Evolutionary conservation across 2,113 vertebrate genomes (phyloP).

Genomic region (Arizona elegans): DNA sequence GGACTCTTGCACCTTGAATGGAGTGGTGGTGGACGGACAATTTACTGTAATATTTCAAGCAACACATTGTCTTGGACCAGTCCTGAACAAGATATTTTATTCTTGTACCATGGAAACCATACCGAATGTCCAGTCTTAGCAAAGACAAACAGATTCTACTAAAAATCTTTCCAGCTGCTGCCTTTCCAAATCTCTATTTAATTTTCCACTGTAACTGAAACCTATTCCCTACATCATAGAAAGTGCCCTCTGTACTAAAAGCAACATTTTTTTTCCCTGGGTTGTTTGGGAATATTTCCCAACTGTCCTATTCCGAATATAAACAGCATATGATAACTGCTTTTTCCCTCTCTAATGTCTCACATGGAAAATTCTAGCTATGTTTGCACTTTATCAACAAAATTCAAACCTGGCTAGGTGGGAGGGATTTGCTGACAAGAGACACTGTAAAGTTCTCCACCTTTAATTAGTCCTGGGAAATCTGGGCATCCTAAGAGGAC

Average conservation of each 20-base stretch:
- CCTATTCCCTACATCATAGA: not conserved
- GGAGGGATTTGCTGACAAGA: slow-evolving; percentile 41
- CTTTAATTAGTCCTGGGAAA: slow-evolving; percentile 39
- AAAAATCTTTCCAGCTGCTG: not conserved
- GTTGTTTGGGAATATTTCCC: slow-evolving; percentile 24
- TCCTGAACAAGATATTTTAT: too few relatives aligned
- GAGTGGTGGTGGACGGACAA: not conserved
- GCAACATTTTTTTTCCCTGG: slow-evolving; percentile 4
- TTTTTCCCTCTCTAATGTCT: slow-evolving; percentile 26
- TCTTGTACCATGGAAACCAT: not conserved
- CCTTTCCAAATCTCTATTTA: slow-evolving; percentile 16
- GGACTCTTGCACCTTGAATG: not conserved
- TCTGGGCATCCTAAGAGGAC: not conserved
- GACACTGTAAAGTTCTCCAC: slow-evolving; percentile 20
- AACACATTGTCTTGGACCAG: not conserved
- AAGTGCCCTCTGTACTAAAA: not conserved
- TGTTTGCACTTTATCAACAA: slow-evolving; percentile 40
- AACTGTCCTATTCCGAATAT: slow-evolving; percentile 18
- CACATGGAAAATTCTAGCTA: slow-evolving; percentile 44
- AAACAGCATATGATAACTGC: slow-evolving; percentile 34
- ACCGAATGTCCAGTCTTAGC: not conserved
- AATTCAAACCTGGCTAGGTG: slow-evolving; percentile 30
- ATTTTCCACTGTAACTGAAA: slow-evolving; percentile 17
- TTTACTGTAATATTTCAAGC: not conserved
- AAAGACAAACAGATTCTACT: not conserved